Conservation (phyloP, 1,140 invertebrate genomes). For the Limonius californicus region DNA sequence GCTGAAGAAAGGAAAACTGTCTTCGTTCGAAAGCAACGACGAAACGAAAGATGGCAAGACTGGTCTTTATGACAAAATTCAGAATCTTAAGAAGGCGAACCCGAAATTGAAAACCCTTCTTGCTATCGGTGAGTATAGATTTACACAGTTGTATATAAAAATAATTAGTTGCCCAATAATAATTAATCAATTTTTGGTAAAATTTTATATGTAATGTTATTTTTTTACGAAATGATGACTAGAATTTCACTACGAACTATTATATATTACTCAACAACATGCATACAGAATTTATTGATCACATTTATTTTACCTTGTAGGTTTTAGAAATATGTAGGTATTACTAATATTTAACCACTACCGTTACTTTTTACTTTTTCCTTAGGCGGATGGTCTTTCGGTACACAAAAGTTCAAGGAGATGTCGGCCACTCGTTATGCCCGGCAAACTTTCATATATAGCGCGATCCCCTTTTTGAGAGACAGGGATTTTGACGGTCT, state of each 20-base stretch:
- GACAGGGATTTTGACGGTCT: conserved; percentile 85
- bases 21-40: conserved; percentile 88
- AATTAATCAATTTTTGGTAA: too few relatives aligned
- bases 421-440: conserved; percentile 83
- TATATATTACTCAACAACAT: too few relatives aligned
- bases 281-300: too few relatives aligned
- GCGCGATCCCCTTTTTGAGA: conserved; percentile 84
- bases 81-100: conserved; percentile 81
- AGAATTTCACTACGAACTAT: too few relatives aligned
- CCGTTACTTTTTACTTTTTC: too few relatives aligned
- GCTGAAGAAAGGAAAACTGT: conserved; percentile 91
- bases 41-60: conserved; percentile 89
- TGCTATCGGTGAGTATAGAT: conserved; percentile 83
- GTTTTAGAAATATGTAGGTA: too few relatives aligned
- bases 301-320: too few relatives aligned
- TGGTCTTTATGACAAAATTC: conserved; percentile 83
- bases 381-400: conserved; percentile 90
- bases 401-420: conserved; percentile 93
- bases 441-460: conserved; percentile 90
- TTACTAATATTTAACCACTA: too few relatives aligned
- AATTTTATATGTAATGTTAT: too few relatives aligned
- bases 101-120: conserved; percentile 85
- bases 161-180: too few relatives aligned
- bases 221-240: too few relatives aligned
- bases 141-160: too few relatives aligned